phyloP scores from a whole-genome alignment of 2,797 vertebrate species.

The Liparis tanakae region DNA sequence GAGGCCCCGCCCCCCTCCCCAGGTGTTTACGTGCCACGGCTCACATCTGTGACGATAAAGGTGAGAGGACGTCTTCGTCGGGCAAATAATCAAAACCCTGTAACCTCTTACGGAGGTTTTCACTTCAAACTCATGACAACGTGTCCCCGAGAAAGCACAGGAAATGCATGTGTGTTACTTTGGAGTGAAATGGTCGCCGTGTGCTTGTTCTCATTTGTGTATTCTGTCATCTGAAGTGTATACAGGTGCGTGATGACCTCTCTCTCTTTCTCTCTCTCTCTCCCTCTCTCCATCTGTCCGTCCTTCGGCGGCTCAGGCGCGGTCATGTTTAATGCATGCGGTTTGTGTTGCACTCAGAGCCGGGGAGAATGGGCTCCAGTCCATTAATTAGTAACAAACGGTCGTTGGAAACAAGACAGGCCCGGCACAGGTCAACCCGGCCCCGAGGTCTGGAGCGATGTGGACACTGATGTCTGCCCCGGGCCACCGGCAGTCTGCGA shows the following conservation, averaged over 20 bases:
- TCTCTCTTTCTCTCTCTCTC: conserved; percentile 43
- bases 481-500: conserved; percentile 51
- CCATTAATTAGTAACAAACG: conserved; percentile 86
- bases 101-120: neutral
- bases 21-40: conserved; percentile 32
- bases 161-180: neutral
- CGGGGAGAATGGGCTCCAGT: conserved; percentile 78
- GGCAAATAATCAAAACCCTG: neutral
- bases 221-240: conserved; percentile 21
- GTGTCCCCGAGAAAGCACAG: neutral
- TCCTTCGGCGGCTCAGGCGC: conserved; percentile 58
- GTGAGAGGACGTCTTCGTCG: neutral
- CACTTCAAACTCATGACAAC: neutral
- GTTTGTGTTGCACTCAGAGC: conserved; percentile 81
- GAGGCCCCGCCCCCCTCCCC: conserved; percentile 41
- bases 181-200: neutral
- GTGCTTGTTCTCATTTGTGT: conserved; percentile 10
- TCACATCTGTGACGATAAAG: conserved; percentile 16
- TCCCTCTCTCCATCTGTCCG: conserved; percentile 57
- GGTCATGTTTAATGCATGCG: conserved; percentile 85
- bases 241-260: conserved; percentile 37
- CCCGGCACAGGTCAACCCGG: conserved; percentile 76
- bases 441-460: conserved; percentile 68
- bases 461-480: conserved; percentile 71
- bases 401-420: conserved; percentile 82